Evolutionary conservation across 2,797 vertebrate species (phyloP).

Genomic region (Sphaeramia orbicularis): DNA sequence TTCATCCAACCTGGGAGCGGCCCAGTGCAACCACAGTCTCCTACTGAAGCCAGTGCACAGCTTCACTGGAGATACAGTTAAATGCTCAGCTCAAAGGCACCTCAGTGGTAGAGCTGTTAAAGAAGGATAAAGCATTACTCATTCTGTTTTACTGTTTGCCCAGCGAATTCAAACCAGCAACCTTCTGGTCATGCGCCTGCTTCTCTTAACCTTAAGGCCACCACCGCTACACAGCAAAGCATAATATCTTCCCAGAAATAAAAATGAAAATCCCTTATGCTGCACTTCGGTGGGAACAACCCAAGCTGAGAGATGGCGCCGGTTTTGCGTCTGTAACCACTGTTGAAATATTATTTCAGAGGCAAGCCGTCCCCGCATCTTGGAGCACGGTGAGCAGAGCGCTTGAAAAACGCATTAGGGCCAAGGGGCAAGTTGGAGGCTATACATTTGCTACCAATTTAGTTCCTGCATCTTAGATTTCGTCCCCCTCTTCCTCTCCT

Average conservation of each 20-base stretch:
- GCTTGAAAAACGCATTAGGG: slow-evolving; percentile 67
- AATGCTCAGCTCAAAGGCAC: slow-evolving; percentile 46
- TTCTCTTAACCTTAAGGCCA: slow-evolving; percentile 61
- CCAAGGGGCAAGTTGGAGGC: slow-evolving; percentile 71
- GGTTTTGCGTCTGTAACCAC: slow-evolving; percentile 78
- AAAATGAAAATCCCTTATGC: slow-evolving; percentile 78
- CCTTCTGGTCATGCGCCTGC: slow-evolving; percentile 35
- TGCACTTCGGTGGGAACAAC: slow-evolving; percentile 80
- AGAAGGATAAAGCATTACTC: background rate
- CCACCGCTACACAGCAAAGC: slow-evolving; percentile 61
- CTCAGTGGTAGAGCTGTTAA: slow-evolving; percentile 9
- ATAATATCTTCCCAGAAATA: slow-evolving; percentile 77
- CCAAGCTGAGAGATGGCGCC: slow-evolving; percentile 82
- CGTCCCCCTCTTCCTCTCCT: slow-evolving; percentile 64
- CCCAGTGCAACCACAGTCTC: slow-evolving; percentile 50
- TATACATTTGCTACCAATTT: slow-evolving; percentile 84
- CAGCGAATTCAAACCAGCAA: slow-evolving; percentile 40
- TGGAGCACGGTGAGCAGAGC: slow-evolving; percentile 59
- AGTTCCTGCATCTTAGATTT: slow-evolving; percentile 78
- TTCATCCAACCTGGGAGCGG: slow-evolving; percentile 47
- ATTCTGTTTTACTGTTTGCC: slow-evolving; percentile 15
- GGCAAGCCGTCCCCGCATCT: slow-evolving; percentile 73
- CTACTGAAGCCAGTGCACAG: slow-evolving; percentile 31
- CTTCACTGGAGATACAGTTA: slow-evolving; percentile 29
- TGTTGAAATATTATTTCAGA: slow-evolving; percentile 86